Base-by-base conservation (phyloP, 92 coral and sea anemone genomes). In the Micromussa lordhowensis region DNA sequence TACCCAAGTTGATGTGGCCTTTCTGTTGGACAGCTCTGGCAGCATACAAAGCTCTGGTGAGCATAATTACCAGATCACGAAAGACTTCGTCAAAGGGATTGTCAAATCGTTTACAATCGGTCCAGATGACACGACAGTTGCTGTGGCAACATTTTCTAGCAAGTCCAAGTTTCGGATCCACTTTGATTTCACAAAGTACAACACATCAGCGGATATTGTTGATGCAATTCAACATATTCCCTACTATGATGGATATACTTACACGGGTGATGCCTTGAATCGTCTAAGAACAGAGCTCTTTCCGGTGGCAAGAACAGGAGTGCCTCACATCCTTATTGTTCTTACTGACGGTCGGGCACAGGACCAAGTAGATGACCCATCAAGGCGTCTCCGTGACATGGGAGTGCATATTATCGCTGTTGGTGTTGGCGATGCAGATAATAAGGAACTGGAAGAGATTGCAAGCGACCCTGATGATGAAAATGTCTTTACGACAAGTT, bases 391-490 rank as follows among this genome's bases (percentile, higher is more conserved):
- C 51, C 91, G 61, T 49, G 82, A 88, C 9, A 38, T 32, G 49
- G 91, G 91, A 1, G 91, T 75, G 9, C 91, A 80, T 34, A 88
- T 88, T 15, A 80, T 88, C 15, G n/a, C 79, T n/a, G 86, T 88
- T 82, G 91, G 91, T 71, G 86, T 88, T n/a, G 91, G 91, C 29
- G 24, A 75, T 17, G 75, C 82, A 32, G 88, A 68, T 32, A 22
- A 85, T 18, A 14, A 24, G 17, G 78, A 85, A 29, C 88, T 85
- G 21, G 29, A 76, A 35, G 88, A 75, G 10, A 85, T 85, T 32
- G 88, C 88, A 9, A 74, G 82, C 8, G 82, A 85, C 16, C 88
- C 88, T 2, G 82, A 75, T 68, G 70, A 38, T 16, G 82, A 77
- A 3, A 75, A 85, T 75, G 82, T 85, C 18, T 83, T 83, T 44